Evolutionary conservation across 2,113 vertebrate species (phyloP).

Genomic region (Dasyurus viverrinus): DNA sequence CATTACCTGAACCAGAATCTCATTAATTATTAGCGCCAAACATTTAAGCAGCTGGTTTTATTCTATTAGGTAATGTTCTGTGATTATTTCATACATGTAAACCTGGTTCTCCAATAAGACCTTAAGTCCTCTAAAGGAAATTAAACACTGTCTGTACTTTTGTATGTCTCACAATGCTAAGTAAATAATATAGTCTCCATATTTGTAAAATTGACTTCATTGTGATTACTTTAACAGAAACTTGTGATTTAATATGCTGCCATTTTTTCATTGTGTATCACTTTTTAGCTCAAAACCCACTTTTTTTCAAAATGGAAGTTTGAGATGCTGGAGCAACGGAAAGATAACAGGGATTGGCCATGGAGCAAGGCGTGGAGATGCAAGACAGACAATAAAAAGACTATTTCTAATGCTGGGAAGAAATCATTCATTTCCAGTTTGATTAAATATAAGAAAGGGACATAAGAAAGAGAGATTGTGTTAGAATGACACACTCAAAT

Average conservation of each 20-base stretch:
- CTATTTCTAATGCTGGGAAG: neutral
- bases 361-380: conserved; percentile 38
- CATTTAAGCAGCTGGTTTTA: neutral
- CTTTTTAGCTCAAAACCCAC: conserved; percentile 54
- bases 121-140: neutral
- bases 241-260: conserved; percentile 69
- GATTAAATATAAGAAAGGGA: neutral
- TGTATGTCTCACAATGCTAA: neutral
- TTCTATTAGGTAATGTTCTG: neutral
- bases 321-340: conserved; percentile 51
- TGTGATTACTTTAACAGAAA: conserved; percentile 61
- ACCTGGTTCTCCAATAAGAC: neutral
- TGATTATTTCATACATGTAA: neutral
- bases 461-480: neutral
- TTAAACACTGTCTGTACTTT: neutral
- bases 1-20: neutral
- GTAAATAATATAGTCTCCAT: conserved; percentile 48
- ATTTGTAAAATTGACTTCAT: conserved; percentile 59
- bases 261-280: conserved; percentile 65
- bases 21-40: neutral
- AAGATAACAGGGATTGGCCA: conserved; percentile 60
- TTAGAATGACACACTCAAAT: neutral
- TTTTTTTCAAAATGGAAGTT: conserved; percentile 70
- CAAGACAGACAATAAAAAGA: conserved; percentile 11
- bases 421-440: neutral